phyloP scores from a whole-genome alignment of 2,113 vertebrate species.

The Erythrolamprus reginae region DNA sequence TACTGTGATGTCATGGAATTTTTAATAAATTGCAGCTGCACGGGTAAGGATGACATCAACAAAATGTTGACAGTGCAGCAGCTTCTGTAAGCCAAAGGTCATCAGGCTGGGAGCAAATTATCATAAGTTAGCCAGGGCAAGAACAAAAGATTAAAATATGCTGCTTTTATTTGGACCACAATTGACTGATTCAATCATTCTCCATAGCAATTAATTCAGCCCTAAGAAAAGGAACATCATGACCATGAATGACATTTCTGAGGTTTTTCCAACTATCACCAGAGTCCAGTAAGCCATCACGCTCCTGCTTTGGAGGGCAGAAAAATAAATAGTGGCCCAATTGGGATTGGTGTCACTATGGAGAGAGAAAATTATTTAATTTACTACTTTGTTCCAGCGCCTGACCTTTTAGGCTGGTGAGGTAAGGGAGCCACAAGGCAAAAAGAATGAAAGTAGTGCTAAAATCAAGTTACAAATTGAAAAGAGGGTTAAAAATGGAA shows the following conservation, averaged over 20 bases:
- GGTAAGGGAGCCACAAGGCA: background rate
- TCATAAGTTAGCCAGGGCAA: background rate
- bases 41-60: background rate
- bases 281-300: background rate
- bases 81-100: background rate
- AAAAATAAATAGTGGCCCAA: background rate
- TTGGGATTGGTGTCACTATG: background rate
- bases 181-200: background rate
- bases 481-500: background rate
- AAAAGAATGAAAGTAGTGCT: background rate
- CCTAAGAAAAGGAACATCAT: background rate
- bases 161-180: background rate
- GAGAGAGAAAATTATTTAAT: background rate
- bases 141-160: background rate
- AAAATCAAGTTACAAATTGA: background rate
- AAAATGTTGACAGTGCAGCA: background rate
- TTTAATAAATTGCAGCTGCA: background rate
- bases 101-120: background rate
- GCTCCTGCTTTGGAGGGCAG: background rate
- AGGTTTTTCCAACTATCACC: background rate
- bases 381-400: background rate
- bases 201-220: background rate
- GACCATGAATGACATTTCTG: background rate
- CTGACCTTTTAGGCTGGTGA: background rate
- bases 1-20: conserved; percentile 1